phyloP scores from a whole-genome alignment of 2,797 vertebrate genomes.

The Intellagama lesueurii region DNA sequence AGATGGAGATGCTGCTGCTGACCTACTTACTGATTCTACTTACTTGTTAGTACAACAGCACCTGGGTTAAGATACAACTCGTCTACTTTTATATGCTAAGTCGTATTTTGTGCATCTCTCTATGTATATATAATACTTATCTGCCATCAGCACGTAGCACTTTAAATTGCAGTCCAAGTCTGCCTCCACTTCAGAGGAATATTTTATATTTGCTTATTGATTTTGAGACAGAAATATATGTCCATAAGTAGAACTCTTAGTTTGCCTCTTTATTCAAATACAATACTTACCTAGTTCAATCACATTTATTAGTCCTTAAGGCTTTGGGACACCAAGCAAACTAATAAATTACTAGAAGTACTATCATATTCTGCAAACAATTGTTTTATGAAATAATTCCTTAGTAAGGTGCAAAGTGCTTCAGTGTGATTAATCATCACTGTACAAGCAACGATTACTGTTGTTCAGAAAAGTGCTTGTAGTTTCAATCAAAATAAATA shows the following conservation, averaged over 20 bases:
- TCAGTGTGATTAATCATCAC: conserved; percentile 4
- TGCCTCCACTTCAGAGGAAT: conserved; percentile 13
- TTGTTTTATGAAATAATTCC: conserved; percentile 20
- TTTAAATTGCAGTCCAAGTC: conserved; percentile 37
- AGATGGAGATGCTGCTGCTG: no score
- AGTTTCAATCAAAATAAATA: conserved; percentile 19
- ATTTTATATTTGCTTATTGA: conserved; percentile 1
- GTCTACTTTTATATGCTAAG: not conserved
- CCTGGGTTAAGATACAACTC: not conserved
- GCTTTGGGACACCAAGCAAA: conserved; percentile 3
- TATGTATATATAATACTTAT: not conserved
- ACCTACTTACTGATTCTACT: not conserved
- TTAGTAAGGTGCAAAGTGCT: conserved; percentile 12
- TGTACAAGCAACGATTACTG: not conserved
- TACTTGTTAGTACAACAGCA: not conserved
- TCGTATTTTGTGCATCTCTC: not conserved
- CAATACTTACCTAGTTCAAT: conserved; percentile 21
- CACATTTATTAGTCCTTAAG: not conserved
- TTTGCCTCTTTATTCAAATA: conserved; percentile 41
- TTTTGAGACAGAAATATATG: conserved; percentile 15
- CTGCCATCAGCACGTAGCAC: conserved; percentile 27
- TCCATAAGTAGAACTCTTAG: conserved; percentile 8
- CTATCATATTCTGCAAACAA: conserved; percentile 35
- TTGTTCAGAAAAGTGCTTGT: not conserved
- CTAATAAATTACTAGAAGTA: conserved; percentile 23